Evolutionary conservation across 2,113 vertebrate species (phyloP), one percentile per base, ranked within the genome.

Genomic region (Heterochromis multidens): DNA sequence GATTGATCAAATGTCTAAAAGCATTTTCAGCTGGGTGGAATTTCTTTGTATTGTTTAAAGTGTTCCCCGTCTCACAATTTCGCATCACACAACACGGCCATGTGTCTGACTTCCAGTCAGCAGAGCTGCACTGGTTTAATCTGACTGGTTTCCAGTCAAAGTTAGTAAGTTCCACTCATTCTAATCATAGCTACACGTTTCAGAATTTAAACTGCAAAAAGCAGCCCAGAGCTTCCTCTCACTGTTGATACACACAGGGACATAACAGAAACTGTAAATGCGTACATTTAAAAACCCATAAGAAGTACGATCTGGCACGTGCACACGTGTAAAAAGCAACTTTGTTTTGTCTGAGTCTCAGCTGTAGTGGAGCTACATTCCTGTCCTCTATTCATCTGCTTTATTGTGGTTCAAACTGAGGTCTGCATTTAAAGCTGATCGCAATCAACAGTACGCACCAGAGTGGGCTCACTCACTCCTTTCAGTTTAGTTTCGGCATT

Each of bases 351-450:
- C 11, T 84, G 21, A 8, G 8, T n/a, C 2, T 46, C 58, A 52
- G 49, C 60, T 79, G 27, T 9, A 43, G 37, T 74, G 0, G 13
- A 16, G 43, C 43, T 80, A 43, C 80, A 91, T 91, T 88, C 80
- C 83, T 91, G 19, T 29, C 61, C 84, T 84, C 67, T 80, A 72
- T 87, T 89, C 61, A 89, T 60, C 72, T 77, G 77, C 80, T 54
- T 79, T 37, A 35, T 58, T 37, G 52, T 35, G 65, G 82, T 86
- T 93, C 83, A 88, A 76, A 63, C 81, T 35, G 0, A 35, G 80
- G 77, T 76, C 60, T 76, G 57, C 1, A 37, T 63, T 63, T 27
- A 80, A 27, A 78, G 25, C 60, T 56, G 67, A 79, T 19, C 67
- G 57, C 23, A 46, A 80, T 83, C 67, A 43, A 54, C 49, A 52